Evolutionary conservation across 2,797 vertebrate genomes (phyloP), one percentile per base, ranked within the genome.

Genomic region (Acomys russatus): DNA sequence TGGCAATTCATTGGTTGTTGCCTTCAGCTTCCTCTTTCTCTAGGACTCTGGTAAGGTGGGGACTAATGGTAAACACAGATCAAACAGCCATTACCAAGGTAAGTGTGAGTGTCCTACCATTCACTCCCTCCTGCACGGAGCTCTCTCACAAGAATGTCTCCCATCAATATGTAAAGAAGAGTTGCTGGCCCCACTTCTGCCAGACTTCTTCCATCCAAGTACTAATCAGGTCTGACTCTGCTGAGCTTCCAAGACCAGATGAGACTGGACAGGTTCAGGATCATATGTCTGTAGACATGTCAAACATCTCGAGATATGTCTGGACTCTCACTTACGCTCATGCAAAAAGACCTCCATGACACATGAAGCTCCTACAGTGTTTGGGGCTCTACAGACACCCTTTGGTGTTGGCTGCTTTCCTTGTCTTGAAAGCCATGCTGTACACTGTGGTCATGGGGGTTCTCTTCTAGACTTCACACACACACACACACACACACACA

Each of bases 391-490:
- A n/a, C 20, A 92, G 63, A 90, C 63, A 66, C 38, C 63, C 59
- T 51, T 94, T 38, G 54, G 64, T 25, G 9, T 33, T 18, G 4
- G 4, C 64, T 61, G 85, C 38, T 96, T 92, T 66, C 71, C 15
- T 84, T 78, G 33, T 88, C 54, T 64, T 88, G 35, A 4, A 94
- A 88, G 33, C 28, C 70, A 73, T 4, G 20, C 63, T n/a, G 56
- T 44, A 23, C 12, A 18, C 14, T 70, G 56, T 9, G 22, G 78
- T 89, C 12, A 2, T 71, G 5, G 15, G 1, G 54, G 7, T 14
- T 59, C 4, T 25, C 73, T 95, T 93, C 76, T n/a, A 92, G 49
- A 71, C 78, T 91, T 94, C 77, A 14, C 38, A 49, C 22, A 14
- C 22, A 49, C 23, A 49, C 12, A 49, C 38, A 74, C 71, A 28